Evolutionary conservation across 2,797 vertebrate genomes (phyloP).

Genomic region (Anolis apletophallus): DNA sequence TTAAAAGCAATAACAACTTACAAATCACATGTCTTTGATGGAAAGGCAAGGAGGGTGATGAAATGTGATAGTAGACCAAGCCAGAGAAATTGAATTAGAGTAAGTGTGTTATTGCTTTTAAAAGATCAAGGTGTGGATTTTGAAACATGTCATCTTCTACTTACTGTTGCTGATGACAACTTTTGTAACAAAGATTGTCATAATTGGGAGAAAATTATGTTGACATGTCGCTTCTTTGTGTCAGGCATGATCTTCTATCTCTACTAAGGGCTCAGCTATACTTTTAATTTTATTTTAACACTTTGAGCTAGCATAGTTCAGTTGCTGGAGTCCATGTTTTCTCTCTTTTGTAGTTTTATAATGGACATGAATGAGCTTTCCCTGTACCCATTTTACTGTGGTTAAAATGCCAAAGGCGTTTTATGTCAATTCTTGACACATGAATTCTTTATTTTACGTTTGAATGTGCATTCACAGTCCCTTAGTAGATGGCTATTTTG

Average conservation of each 20-base stretch:
- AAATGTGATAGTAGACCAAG: constrained; percentile 13
- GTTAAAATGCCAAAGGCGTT: background rate
- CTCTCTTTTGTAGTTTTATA: background rate
- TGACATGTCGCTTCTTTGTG: background rate
- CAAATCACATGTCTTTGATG: background rate
- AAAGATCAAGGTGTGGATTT: background rate
- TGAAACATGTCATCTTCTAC: background rate
- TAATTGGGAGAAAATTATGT: background rate
- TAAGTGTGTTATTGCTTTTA: background rate
- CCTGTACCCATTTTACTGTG: background rate
- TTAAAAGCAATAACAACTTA: constrained; percentile 14
- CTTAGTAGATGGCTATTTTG: background rate
- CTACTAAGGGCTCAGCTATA: background rate
- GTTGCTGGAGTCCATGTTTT: background rate
- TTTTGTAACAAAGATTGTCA: background rate
- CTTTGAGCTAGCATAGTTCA: background rate
- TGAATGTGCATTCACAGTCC: background rate
- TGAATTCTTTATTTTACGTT: background rate
- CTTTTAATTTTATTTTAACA: background rate
- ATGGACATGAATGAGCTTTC: background rate
- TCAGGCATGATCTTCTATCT: background rate
- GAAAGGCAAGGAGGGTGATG: background rate
- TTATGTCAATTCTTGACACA: background rate
- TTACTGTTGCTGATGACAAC: background rate
- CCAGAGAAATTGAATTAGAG: background rate